These are phyloP conservation scores for Drosophila rhopaloa DNA, from an alignment of 1,140 invertebrate species.

Conservation along the genomic window DNA sequence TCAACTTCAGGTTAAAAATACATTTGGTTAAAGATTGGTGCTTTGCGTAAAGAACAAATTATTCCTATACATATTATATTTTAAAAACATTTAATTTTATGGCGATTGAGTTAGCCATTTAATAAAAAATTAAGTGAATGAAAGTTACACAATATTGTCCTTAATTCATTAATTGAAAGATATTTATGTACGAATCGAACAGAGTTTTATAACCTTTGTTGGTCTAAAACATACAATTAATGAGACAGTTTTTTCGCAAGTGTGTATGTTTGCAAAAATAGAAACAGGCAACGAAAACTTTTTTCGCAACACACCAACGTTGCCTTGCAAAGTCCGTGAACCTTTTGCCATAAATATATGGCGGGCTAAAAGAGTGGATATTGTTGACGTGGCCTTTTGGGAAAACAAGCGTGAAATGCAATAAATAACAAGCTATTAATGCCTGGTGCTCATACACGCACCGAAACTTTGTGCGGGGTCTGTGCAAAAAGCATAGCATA, in stretches of 20 bases:
- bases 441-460: conserved; percentile 69
- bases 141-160: no score
- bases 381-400: conserved; percentile 69
- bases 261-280: conserved; percentile 44
- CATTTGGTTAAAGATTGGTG: no score
- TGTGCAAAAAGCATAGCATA: conserved; percentile 44
- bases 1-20: no score
- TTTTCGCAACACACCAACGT: conserved; percentile 16
- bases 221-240: no score
- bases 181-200: no score
- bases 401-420: conserved; percentile 56
- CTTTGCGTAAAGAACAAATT: no score
- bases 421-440: conserved; percentile 81
- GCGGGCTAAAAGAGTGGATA: not conserved
- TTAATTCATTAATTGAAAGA: no score
- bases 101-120: no score
- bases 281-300: conserved; percentile 50
- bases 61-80: no score
- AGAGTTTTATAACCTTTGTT: no score
- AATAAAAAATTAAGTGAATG: no score
- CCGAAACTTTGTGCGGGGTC: conserved; percentile 13
- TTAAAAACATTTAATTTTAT: no score
- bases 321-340: conserved; percentile 33
- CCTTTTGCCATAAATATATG: conserved; percentile 23
- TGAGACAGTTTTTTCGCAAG: not conserved